Percentiles rank a stretch among this genome's conserved stretches.
Conservation (phyloP, 2,113 vertebrate species). For the Gymnorhina tibicen region DNA sequence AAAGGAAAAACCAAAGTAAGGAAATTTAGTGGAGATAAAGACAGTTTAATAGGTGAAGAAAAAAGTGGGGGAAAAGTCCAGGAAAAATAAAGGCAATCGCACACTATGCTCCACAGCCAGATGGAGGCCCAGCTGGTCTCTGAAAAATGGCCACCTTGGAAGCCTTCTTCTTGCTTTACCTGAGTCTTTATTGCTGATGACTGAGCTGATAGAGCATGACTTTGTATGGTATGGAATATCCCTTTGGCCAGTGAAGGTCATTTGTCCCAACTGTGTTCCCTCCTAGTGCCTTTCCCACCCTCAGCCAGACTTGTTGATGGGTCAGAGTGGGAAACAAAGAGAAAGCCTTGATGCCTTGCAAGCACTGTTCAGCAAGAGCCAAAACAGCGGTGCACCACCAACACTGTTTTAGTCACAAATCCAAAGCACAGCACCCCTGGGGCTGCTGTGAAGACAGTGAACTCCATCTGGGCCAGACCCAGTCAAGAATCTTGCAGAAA, state of each 20-base stretch:
- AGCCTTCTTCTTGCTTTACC: background rate
- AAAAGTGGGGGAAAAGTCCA: fast-evolving
- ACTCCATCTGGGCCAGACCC: background rate
- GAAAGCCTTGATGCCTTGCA: background rate
- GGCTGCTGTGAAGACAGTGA: background rate
- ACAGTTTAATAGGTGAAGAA: background rate
- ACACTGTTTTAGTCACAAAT: background rate
- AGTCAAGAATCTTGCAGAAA: background rate
- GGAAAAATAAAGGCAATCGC: background rate
- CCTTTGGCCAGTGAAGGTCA: background rate
- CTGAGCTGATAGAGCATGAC: background rate
- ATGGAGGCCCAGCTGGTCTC: fast-evolving
- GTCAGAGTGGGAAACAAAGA: background rate
- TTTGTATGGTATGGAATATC: background rate
- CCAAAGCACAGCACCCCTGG: background rate
- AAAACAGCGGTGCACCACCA: background rate
- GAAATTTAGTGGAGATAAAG: background rate
- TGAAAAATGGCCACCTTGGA: background rate
- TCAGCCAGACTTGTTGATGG: background rate
- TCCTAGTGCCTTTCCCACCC: background rate
- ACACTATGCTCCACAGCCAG: background rate
- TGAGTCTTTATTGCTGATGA: background rate
- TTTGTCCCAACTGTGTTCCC: background rate
- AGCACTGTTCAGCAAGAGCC: background rate
- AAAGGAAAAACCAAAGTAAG: background rate